Evolutionary conservation across 2,113 vertebrate species (phyloP).

Genomic region (Heterotilapia buettikoferi): DNA sequence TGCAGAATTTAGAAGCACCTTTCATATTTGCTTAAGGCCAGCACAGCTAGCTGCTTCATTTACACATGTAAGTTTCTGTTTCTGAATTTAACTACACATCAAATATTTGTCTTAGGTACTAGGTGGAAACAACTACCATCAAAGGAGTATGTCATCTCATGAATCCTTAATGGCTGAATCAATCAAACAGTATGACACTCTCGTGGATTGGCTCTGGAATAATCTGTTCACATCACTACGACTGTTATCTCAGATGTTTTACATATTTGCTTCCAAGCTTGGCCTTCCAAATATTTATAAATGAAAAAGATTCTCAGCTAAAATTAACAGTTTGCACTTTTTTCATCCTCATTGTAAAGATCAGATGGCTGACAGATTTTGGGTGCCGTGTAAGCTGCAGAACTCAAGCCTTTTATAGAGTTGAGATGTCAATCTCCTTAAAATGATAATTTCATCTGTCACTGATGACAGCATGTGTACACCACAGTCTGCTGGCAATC

Average conservation of each 20-base stretch:
- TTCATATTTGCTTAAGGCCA: background rate
- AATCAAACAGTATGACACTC: background rate
- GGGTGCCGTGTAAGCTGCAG: background rate
- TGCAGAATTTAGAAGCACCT: background rate
- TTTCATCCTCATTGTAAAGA: background rate
- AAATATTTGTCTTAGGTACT: background rate
- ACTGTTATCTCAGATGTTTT: background rate
- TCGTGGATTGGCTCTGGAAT: background rate
- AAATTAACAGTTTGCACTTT: background rate
- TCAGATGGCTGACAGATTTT: background rate
- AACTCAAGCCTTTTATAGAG: background rate
- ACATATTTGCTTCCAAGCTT: background rate
- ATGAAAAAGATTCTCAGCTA: background rate
- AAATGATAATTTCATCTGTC: background rate
- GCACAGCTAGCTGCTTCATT: background rate
- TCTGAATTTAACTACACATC: background rate
- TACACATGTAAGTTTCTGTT: background rate
- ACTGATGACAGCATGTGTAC: background rate
- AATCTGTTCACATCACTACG: background rate
- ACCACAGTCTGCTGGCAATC: background rate
- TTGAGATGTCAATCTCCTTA: background rate
- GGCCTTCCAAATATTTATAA: background rate
- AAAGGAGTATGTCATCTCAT: background rate
- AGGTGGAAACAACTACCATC: background rate
- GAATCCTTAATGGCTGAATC: too few species aligned